Conservation (phyloP, 2,113 vertebrate genomes). For the Vicugna pacos region DNA sequence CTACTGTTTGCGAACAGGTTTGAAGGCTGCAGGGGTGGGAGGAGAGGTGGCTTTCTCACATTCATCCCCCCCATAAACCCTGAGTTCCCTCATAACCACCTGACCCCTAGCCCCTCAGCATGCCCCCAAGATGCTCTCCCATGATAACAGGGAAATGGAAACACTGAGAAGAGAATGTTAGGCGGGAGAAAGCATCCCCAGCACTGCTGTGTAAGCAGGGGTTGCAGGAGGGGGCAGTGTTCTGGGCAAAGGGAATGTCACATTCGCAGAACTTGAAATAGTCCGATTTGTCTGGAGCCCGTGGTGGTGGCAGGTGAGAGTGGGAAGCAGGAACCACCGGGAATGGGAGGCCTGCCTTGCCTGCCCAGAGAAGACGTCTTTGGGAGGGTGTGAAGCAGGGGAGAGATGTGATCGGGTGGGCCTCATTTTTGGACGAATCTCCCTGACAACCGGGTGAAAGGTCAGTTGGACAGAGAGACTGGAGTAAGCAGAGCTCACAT, state of each 20-base stretch:
- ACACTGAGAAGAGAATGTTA: accelerated
- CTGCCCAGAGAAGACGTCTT: accelerated
- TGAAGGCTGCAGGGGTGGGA: neutral
- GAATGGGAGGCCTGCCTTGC: neutral
- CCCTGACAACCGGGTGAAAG: neutral
- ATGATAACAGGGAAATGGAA: neutral
- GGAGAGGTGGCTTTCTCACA: neutral
- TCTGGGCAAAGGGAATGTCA: neutral
- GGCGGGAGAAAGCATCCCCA: accelerated
- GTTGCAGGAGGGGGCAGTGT: accelerated
- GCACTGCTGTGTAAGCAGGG: too few relatives aligned
- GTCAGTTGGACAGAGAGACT: neutral
- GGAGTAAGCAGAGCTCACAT: neutral
- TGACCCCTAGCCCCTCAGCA: neutral
- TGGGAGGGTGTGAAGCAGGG: neutral
- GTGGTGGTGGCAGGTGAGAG: neutral
- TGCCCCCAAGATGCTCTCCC: accelerated
- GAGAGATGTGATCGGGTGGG: neutral
- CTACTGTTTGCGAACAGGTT: neutral
- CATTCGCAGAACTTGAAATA: neutral
- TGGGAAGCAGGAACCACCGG: neutral
- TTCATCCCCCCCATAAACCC: neutral
- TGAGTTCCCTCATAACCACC: accelerated
- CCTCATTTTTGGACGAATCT: neutral
- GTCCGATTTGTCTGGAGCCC: neutral